Percentiles rank a stretch among this genome's conserved stretches.
These are phyloP conservation scores for Cricetomys ansorgei DNA, from an alignment of 2,113 vertebrate species.

Conservation along the genomic window DNA sequence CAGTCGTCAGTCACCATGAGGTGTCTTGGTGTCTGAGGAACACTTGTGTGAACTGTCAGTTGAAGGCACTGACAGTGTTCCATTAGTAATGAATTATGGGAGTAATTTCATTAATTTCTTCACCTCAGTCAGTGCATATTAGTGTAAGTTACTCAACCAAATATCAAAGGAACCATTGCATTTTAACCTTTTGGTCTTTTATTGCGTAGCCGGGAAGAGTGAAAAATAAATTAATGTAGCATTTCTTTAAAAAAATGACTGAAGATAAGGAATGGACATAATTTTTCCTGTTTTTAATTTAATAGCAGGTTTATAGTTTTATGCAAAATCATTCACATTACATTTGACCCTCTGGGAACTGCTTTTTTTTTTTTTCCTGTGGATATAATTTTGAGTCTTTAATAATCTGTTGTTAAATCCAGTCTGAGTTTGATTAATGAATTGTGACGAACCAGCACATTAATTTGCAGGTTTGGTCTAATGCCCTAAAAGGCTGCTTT, in stretches of 20 bases:
- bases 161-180: constrained; percentile 85
- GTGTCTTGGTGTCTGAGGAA: constrained; percentile 74
- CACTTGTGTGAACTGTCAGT: constrained; percentile 79
- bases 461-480: constrained; percentile 88
- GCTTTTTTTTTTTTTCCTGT: constrained; percentile 62
- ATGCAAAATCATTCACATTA: constrained; percentile 89
- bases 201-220: constrained; percentile 79
- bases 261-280: constrained; percentile 86
- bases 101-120: constrained; percentile 89
- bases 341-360: constrained; percentile 87
- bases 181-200: constrained; percentile 87
- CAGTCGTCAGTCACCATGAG: constrained; percentile 60
- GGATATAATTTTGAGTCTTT: constrained; percentile 89
- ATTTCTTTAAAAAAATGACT: constrained; percentile 81
- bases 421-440: constrained; percentile 89
- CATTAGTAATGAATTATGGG: constrained; percentile 88
- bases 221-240: constrained; percentile 86
- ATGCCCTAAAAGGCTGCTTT: constrained; percentile 87
- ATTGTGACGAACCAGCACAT: constrained; percentile 89
- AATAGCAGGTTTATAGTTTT: constrained; percentile 90
- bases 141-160: constrained; percentile 87
- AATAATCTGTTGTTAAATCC: constrained; percentile 90
- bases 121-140: constrained; percentile 85
- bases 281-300: constrained; percentile 90
- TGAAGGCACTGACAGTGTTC: constrained; percentile 83